A percentile compares a stretch with the other conserved stretches of the same genome.
Evolutionary conservation across 1,140 invertebrate genomes (phyloP).

Genomic region (Drosophila chauvacae): DNA sequence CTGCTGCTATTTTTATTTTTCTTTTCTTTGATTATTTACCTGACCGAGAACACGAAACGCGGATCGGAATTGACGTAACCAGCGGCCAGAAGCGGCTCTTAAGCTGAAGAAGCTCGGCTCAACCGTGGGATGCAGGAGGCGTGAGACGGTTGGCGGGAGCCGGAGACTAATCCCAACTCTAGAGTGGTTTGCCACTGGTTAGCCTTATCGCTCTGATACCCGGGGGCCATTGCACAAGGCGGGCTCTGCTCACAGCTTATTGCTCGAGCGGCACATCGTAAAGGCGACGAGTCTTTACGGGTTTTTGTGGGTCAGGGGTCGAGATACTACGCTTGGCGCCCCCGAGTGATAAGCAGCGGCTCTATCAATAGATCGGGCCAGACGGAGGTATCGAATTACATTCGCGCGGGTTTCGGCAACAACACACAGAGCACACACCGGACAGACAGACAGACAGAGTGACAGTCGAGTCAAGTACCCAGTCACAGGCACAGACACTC

Average conservation of each 20-base stretch:
- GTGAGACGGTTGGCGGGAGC: not conserved
- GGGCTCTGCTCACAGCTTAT: conserved; percentile 13
- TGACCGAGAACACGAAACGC: conserved; percentile 53
- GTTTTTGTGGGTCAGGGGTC: conserved; percentile 61
- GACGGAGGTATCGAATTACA: conserved; percentile 29
- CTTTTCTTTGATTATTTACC: conserved; percentile 35
- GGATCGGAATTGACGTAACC: conserved; percentile 60
- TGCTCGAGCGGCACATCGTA: conserved; percentile 44
- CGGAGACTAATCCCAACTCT: conserved; percentile 29
- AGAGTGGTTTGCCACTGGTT: conserved; percentile 57
- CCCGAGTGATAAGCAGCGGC: conserved; percentile 54
- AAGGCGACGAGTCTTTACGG: conserved; percentile 20
- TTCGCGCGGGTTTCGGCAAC: conserved; percentile 60
- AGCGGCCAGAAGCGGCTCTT: conserved; percentile 35
- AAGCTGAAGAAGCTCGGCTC: conserved; percentile 13
- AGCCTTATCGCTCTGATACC: conserved; percentile 63
- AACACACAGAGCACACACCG: conserved; percentile 20
- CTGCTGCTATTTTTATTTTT: conserved; percentile 13
- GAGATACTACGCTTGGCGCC: conserved; percentile 35
- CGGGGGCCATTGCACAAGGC: conserved; percentile 65
- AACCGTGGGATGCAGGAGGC: conserved; percentile 10
- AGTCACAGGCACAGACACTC: conserved; percentile 27
- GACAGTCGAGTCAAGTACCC: conserved; percentile 26
- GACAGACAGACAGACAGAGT: not conserved
- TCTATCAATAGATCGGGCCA: conserved; percentile 32